Evolutionary conservation across 1,140 invertebrate species (phyloP), one percentile per base, ranked within the genome.

Genomic region (Lepidurus packardi): DNA sequence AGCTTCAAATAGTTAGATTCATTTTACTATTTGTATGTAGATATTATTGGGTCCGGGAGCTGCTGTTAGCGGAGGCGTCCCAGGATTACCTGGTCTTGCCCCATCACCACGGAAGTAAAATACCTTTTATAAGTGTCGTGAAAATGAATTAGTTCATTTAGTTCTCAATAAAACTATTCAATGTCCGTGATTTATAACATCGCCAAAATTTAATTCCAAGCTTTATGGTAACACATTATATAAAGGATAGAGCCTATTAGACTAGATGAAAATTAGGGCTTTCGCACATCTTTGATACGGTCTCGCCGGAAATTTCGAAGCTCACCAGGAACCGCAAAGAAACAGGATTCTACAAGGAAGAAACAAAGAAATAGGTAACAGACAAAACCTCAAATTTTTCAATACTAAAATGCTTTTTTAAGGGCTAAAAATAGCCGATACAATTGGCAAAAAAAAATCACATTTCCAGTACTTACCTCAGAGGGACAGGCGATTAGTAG

Each of bases 241-340:
- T 13, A 65, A 65, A n/a, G 53, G 16, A 65, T 7, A n/a, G 21
- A 13, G 21, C 53, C 21, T 65, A 13, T 65, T 21, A 65, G 53
- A 65, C 53, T 65, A 65, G 53, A 65, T 65, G 53, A 65, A 65
- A 65, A 21, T 65, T 65, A 65, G 53, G 53, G 21, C 16, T 65
- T 16, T 65, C 21, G 53, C 53, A 65, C 53, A 65, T 65, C 21
- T 65, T 65, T 21, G 53, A 65, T 16, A 65, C 53, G 6, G 53
- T 65, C 53, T 65, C 53, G 53, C 53, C 53, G 6, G 53, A 65
- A 7, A 65, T 21, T 65, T 65, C n/a, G 21, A 65, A 65, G 53
- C 53, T 65, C 21, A 65, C 53, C 53, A 65, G 21, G 21, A 65
- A 65, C 16, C 53, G 16, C 53, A 65, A 7, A 5, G 21, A 65